These are phyloP conservation scores for Ifrita kowaldi DNA, from an alignment of 2,113 vertebrate genomes.

Conservation along the genomic window DNA sequence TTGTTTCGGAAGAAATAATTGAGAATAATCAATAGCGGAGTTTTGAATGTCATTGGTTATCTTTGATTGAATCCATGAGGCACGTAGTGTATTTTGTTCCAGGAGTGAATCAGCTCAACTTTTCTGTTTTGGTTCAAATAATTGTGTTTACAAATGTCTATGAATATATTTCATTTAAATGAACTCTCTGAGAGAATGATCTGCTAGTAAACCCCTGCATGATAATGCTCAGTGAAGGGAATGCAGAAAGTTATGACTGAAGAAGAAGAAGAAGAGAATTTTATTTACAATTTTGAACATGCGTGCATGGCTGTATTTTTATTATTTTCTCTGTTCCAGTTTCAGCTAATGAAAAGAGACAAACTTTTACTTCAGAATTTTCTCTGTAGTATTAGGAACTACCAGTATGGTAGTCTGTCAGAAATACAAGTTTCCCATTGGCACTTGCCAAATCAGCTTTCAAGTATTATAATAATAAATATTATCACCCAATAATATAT, in stretches of 20 bases:
- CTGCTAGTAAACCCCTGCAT: neutral
- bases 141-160: neutral
- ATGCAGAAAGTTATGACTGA: neutral
- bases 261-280: neutral
- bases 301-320: neutral
- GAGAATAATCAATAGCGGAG: neutral
- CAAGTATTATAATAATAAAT: neutral
- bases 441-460: neutral
- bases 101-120: neutral
- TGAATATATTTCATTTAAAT: slow-evolving; percentile 11
- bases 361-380: neutral
- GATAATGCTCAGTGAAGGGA: neutral
- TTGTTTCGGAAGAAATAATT: neutral
- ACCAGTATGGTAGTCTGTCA: neutral
- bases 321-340: neutral
- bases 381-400: neutral
- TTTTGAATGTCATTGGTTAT: neutral
- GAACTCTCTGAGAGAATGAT: neutral
- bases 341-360: neutral
- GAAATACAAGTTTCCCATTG: neutral
- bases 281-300: neutral
- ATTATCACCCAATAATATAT: neutral
- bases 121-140: slow-evolving; percentile 29
- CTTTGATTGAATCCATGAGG: neutral
- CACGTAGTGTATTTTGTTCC: neutral